phyloP scores from a whole-genome alignment of 2,797 vertebrate genomes.

The Argentina silus region DNA sequence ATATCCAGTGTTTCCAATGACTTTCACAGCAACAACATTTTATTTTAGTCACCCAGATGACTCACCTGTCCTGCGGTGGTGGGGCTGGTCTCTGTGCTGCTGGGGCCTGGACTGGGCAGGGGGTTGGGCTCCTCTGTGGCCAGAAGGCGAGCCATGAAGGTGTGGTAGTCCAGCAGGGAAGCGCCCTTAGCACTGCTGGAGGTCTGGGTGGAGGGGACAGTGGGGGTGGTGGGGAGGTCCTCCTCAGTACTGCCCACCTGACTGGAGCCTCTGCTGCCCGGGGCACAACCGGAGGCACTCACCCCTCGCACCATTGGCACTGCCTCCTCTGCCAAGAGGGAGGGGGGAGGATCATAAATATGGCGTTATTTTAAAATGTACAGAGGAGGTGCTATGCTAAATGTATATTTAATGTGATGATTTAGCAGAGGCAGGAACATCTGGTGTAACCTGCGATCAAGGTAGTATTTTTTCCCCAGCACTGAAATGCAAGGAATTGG shows the following conservation, averaged over 20 bases:
- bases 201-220: conserved; percentile 25
- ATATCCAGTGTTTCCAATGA: neutral
- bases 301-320: conserved; percentile 29
- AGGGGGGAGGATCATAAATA: too few species aligned
- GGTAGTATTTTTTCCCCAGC: neutral
- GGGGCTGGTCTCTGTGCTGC: conserved; percentile 76
- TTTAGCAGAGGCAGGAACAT: conserved; percentile 3
- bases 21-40: too few species aligned
- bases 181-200: conserved; percentile 56
- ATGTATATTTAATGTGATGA: too few species aligned
- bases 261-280: conserved; percentile 61
- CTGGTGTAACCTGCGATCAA: conserved; percentile 24
- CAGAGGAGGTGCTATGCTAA: too few species aligned
- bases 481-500: conserved; percentile 57
- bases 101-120: conserved; percentile 65
- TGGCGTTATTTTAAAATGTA: too few species aligned
- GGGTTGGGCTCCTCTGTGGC: conserved; percentile 58
- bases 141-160: conserved; percentile 83
- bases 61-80: conserved; percentile 60
- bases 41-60: neutral
- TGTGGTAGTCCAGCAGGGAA: conserved; percentile 78
- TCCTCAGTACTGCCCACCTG: conserved; percentile 77
- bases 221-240: conserved; percentile 49
- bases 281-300: conserved; percentile 37
- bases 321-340: neutral